Base-by-base conservation (phyloP, 2,888 invertebrate species). In the Hylaea fasciaria region DNA sequence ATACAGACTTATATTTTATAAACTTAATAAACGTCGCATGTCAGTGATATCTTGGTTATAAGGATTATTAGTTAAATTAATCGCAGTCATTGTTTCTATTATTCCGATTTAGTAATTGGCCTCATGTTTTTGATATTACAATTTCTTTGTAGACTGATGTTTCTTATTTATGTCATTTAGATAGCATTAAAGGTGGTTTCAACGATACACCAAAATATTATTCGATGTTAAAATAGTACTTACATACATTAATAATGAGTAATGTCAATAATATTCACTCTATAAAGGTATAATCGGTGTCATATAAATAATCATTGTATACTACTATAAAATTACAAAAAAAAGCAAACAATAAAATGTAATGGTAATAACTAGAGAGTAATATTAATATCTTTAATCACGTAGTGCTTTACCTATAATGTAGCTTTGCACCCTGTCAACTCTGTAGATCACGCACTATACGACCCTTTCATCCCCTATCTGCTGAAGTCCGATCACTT, bases 361-460 rank as follows among this genome's bases (percentile, higher is more conserved):
- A 56, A 40, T 51, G 37, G 43, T 61, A 61, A 56, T 55, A 51
- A 16, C 32, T 50, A 60, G 49, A 50, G n/a, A 39, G 22, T 54
- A 66, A 69, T 64, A 56, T 55, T 39, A 64, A 59, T 44, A 64
- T 74, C 65, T 72, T 74, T 77, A 74, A 73, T 80, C 80, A 82
- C 81, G 83, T 87, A 88, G 85, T 76, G 80, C 82, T 84, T 81
- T 73, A 79, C 74, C 72, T 72, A 65, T 72, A 72, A 70, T 62
- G 80, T 87, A 87, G 87, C 77, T 73, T 72, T 77, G 82, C 85
- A 85, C 85, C 69, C 72, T 76, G 69, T 73, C 70, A 66, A 62
- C 53, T 64, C 74, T 66, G 77, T 82, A 82, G 81, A 73, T 69
- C 68, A 68, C 70, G 80, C 80, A 81, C 81, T 67, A 56, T 63